Percentiles rank a stretch among this genome's conserved stretches.
Conservation (phyloP, 1,140 invertebrate genomes). For the Akabosia matsudoensis region DNA sequence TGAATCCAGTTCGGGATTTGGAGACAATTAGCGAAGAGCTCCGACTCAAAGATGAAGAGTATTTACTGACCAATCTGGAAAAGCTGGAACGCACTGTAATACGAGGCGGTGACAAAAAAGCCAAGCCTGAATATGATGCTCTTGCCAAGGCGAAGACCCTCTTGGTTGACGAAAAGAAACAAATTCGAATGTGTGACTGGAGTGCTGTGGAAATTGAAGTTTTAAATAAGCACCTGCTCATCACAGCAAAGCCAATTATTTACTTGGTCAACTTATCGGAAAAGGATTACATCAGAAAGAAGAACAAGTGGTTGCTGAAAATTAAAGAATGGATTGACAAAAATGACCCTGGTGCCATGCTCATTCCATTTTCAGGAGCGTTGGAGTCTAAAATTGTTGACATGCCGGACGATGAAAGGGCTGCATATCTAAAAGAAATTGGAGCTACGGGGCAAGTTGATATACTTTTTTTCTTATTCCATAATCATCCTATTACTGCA, state of each 20-base stretch:
- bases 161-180: conserved; percentile 85
- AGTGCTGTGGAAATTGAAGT: conserved; percentile 94
- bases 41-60: conserved; percentile 87
- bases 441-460: conserved; percentile 53
- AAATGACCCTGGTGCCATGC: conserved; percentile 85
- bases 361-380: conserved; percentile 93
- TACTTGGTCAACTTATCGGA: conserved; percentile 97
- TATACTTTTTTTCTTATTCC: not conserved
- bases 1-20: conserved; percentile 93
- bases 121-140: conserved; percentile 91
- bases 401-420: conserved; percentile 74
- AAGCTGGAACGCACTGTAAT: conserved; percentile 82
- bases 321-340: conserved; percentile 99
- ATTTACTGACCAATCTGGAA: conserved; percentile 72
- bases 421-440: conserved; percentile 73
- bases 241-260: conserved; percentile 97
- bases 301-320: conserved; percentile 97
- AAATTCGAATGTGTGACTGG: conserved; percentile 90
- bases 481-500: not conserved
- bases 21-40: conserved; percentile 96
- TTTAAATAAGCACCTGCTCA: conserved; percentile 92
- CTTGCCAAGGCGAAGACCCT: conserved; percentile 80
- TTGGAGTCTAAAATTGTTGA: conserved; percentile 85
- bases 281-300: conserved; percentile 97
- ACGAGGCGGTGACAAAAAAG: conserved; percentile 91